phyloP scores from a whole-genome alignment of 2,888 invertebrate species.

The Dryadula phaetusa region DNA sequence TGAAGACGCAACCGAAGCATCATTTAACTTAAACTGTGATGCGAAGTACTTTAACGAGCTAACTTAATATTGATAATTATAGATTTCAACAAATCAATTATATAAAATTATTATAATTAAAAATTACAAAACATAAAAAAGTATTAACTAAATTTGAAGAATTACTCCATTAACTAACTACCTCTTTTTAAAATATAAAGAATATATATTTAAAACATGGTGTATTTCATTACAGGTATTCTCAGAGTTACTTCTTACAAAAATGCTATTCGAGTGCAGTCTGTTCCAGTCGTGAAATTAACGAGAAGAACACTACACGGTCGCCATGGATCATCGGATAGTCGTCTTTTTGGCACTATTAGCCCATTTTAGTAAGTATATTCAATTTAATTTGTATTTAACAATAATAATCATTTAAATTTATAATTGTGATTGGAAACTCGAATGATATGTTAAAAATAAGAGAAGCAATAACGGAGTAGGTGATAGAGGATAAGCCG shows the following conservation, averaged over 20 bases:
- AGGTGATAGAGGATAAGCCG: conserved; percentile 9
- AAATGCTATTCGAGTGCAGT: conserved; percentile 54
- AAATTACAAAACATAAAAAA: no score
- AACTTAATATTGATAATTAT: neutral
- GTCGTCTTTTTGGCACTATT: conserved; percentile 62
- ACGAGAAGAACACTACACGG: conserved; percentile 38
- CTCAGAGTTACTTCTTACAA: conserved; percentile 45
- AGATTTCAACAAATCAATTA: neutral
- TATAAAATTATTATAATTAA: neutral
- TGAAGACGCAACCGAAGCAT: no score
- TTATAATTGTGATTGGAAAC: neutral
- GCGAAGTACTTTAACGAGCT: conserved; percentile 15
- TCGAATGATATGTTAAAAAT: neutral
- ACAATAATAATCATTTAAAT: no score
- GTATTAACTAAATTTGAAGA: neutral
- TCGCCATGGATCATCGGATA: conserved; percentile 65
- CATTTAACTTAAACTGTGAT: no score
- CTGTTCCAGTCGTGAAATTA: conserved; percentile 53
- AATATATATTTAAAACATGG: neutral
- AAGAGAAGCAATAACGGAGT: neutral
- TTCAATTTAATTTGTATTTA: no score
- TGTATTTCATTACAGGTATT: conserved; percentile 50
- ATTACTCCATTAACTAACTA: conserved; percentile 1
- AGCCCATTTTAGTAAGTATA: conserved; percentile 70
- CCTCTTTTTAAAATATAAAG: neutral